Evolutionary conservation across 2,888 invertebrate genomes (phyloP).

Genomic region (Serrognathus titanus): DNA sequence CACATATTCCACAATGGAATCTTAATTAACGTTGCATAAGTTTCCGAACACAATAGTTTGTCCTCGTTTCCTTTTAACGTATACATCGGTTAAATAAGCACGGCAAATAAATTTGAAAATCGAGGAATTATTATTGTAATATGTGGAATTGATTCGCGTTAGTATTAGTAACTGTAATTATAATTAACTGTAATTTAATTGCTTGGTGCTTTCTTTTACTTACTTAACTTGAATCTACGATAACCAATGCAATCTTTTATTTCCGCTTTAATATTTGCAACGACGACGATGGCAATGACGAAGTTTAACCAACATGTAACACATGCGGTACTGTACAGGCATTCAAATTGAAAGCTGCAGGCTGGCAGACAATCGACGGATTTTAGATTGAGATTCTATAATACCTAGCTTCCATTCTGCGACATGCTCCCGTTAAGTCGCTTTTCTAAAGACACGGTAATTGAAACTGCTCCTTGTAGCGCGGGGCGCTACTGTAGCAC

Average conservation of each 20-base stretch:
- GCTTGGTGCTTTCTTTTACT: too few species aligned
- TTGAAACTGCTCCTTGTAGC: constrained; percentile 43
- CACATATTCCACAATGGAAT: too few species aligned
- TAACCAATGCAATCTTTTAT: too few species aligned
- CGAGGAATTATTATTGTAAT: too few species aligned
- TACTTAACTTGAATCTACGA: too few species aligned
- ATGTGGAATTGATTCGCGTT: too few species aligned
- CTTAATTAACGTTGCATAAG: too few species aligned
- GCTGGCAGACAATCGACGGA: constrained; percentile 43
- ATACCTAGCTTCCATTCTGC: constrained; percentile 43
- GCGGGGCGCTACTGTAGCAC: constrained; percentile 19
- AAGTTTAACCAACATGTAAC: background rate
- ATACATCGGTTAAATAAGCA: too few species aligned
- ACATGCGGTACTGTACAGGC: constrained; percentile 15
- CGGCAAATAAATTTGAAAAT: too few species aligned
- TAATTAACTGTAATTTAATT: background rate
- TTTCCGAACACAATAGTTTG: too few species aligned
- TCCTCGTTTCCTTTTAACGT: too few species aligned
- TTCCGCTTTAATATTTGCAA: too few species aligned
- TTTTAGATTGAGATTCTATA: constrained; percentile 46
- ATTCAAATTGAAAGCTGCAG: constrained; percentile 26
- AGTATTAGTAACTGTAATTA: background rate
- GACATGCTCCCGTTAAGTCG: constrained; percentile 45
- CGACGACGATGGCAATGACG: background rate
- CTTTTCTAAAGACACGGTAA: constrained; percentile 46